A percentile compares a stretch with the other conserved stretches of the same genome.
phyloP scores from a whole-genome alignment of 2,797 vertebrate species.

The Kryptopterus vitreolus region DNA sequence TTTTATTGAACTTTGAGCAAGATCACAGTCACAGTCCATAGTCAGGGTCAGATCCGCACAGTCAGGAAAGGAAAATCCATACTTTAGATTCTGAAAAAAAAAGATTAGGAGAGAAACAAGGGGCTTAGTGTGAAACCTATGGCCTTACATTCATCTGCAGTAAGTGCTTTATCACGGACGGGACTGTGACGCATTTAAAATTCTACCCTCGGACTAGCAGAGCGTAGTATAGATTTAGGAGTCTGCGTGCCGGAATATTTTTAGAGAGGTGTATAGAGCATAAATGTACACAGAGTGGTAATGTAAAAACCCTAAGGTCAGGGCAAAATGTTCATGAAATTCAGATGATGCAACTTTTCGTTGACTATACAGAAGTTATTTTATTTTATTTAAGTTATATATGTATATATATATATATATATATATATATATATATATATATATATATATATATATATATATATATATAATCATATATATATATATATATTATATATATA shows the following conservation, averaged over 20 bases:
- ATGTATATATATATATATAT: too few relatives aligned
- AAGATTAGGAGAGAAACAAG: background rate
- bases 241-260: background rate
- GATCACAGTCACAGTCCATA: conserved; percentile 6
- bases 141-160: background rate
- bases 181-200: background rate
- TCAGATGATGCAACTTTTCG: background rate
- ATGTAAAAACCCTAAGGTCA: background rate
- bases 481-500: too few relatives aligned
- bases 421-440: too few relatives aligned
- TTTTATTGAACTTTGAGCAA: conserved; percentile 16
- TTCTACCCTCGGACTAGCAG: background rate
- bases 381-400: too few relatives aligned
- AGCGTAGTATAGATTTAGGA: background rate
- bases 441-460: too few relatives aligned
- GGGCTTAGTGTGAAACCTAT: background rate
- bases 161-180: background rate
- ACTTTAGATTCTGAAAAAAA: background rate
- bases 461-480: too few relatives aligned
- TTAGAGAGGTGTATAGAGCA: background rate
- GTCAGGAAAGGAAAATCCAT: background rate
- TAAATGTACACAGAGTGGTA: background rate
- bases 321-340: background rate
- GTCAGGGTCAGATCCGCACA: background rate
- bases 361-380: background rate